Percentiles rank a stretch among this genome's conserved stretches.
phyloP scores from a whole-genome alignment of 2,113 vertebrate species.

The Fulica atra region DNA sequence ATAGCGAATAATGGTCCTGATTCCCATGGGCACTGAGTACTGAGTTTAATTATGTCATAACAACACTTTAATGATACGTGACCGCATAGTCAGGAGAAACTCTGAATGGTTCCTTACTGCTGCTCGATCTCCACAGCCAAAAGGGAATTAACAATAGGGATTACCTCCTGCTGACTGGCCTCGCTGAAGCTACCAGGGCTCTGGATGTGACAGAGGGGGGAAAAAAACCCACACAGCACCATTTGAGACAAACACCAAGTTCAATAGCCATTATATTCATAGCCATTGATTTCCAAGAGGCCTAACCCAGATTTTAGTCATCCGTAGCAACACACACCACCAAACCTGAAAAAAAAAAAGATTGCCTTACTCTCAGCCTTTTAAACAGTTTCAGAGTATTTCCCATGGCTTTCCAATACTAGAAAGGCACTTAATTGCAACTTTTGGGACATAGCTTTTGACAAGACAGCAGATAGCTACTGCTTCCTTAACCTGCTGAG shows the following conservation, averaged over 20 bases:
- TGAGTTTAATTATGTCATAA: background rate
- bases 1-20: background rate
- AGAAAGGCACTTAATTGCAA: background rate
- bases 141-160: background rate
- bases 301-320: constrained; percentile 48
- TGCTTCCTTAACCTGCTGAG: background rate
- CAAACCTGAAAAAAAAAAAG: background rate
- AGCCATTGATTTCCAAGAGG: constrained; percentile 23
- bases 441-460: background rate
- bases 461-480: background rate
- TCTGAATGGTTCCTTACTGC: background rate
- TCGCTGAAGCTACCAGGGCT: background rate
- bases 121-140: background rate
- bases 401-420: background rate
- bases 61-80: background rate
- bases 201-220: background rate
- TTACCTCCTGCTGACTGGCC: background rate
- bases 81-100: background rate
- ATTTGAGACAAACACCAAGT: background rate
- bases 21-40: background rate
- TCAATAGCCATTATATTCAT: constrained; percentile 39
- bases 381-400: background rate
- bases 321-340: background rate
- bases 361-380: background rate
- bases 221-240: background rate